A percentile compares a stretch with the other conserved stretches of the same genome.
phyloP scores from a whole-genome alignment of 2,113 vertebrate species.

The Falcunculus frontatus region DNA sequence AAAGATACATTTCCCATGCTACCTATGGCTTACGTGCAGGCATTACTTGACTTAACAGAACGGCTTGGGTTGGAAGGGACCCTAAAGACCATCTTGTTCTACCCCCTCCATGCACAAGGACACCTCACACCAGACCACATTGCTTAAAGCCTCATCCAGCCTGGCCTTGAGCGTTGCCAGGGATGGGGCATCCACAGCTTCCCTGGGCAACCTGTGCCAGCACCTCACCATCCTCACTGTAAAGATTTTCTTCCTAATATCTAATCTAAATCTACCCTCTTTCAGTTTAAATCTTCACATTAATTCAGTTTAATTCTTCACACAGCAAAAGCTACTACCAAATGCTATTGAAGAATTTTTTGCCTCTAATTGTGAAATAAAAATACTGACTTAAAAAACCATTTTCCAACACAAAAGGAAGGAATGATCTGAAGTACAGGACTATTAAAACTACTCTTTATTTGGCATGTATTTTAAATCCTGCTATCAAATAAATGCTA shows the following conservation, averaged over 20 bases:
- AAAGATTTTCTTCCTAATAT: not conserved
- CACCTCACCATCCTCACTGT: not conserved
- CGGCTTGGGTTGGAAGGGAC: not conserved
- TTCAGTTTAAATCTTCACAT: not conserved
- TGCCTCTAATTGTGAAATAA: not conserved
- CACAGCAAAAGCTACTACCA: not conserved
- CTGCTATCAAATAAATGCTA: not conserved
- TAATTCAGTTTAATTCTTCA: not conserved
- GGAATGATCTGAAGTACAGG: not conserved
- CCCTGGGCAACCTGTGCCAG: not conserved
- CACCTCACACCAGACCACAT: not conserved
- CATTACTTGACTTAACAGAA: not conserved
- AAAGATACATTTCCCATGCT: not conserved
- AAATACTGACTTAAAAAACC: not conserved
- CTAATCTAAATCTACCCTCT: not conserved
- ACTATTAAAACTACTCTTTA: not conserved
- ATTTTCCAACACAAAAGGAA: not conserved
- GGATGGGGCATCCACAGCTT: not conserved
- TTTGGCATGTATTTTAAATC: not conserved
- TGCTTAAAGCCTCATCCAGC: not conserved
- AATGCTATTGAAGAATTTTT: not conserved
- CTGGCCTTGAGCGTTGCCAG: no score
- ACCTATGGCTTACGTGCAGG: not conserved
- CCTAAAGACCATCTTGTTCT: not conserved
- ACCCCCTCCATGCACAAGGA: not conserved